Percentiles rank a stretch among this genome's conserved stretches.
Conservation (phyloP, 2,888 invertebrate species). For the Hartigia nigra region DNA sequence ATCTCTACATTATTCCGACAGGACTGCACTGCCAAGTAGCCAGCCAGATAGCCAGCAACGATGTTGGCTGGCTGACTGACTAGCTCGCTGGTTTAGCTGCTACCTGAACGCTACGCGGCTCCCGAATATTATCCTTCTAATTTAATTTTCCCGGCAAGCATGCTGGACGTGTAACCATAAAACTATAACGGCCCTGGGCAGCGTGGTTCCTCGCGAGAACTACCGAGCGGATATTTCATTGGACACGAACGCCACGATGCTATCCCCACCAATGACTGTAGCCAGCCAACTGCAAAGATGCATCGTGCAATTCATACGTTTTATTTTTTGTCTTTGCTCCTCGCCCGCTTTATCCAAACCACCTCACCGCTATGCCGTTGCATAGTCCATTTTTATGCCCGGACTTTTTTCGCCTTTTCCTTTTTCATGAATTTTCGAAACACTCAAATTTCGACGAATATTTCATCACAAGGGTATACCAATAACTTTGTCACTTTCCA, state of each 20-base stretch:
- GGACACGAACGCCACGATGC: neutral
- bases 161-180: conserved; percentile 7
- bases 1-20: neutral
- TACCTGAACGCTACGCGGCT: conserved; percentile 2
- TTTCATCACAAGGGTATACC: neutral
- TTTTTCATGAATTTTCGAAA: neutral
- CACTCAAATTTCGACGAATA: neutral
- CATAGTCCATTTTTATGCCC: neutral
- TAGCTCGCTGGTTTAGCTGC: neutral
- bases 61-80: conserved; percentile 19
- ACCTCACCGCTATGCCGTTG: neutral
- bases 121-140: conserved; percentile 52
- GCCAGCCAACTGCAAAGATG: neutral
- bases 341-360: neutral
- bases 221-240: neutral
- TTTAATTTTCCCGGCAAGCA: conserved; percentile 40
- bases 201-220: neutral
- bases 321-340: neutral
- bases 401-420: neutral
- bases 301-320: neutral
- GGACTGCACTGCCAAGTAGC: neutral
- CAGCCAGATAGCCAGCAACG: neutral
- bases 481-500: neutral
- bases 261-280: neutral
- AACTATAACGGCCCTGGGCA: conserved; percentile 7